phyloP scores from a whole-genome alignment of 2,113 vertebrate genomes.

The Nipponia nippon region DNA sequence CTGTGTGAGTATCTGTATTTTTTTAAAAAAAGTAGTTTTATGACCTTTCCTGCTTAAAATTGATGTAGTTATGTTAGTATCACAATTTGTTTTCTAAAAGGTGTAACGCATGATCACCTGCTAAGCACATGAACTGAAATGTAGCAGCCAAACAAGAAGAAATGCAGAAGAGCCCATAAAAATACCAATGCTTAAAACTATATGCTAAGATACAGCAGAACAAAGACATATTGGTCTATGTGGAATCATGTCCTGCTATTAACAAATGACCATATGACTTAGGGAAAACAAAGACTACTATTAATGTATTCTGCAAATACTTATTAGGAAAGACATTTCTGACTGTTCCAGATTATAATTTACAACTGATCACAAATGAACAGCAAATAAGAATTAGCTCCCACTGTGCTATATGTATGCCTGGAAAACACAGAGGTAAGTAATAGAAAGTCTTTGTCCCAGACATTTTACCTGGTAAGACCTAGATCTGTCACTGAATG shows the following conservation, averaged over 20 bases:
- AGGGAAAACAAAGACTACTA: constrained; percentile 2
- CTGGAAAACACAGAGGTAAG: background rate
- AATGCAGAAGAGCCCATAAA: background rate
- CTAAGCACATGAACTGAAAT: background rate
- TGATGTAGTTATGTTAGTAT: background rate
- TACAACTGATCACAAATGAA: background rate
- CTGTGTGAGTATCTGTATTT: background rate
- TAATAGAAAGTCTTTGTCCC: background rate
- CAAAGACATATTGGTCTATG: background rate
- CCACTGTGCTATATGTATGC: background rate
- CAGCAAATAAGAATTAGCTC: background rate
- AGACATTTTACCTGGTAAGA: background rate
- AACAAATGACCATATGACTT: background rate
- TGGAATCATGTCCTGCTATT: background rate
- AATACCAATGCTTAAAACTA: background rate
- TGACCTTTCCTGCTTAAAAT: background rate
- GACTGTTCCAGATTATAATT: background rate
- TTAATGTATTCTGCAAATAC: background rate
- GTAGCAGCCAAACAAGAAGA: background rate
- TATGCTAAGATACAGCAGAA: background rate
- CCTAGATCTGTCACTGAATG: background rate
- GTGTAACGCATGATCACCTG: background rate
- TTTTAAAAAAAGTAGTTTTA: background rate
- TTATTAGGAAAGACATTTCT: background rate
- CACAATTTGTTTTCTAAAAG: background rate